Percentiles rank a stretch among this genome's conserved stretches.
These are phyloP conservation scores for Hofmannophila pseudospretella DNA, from an alignment of 2,888 invertebrate species.

Conservation along the genomic window DNA sequence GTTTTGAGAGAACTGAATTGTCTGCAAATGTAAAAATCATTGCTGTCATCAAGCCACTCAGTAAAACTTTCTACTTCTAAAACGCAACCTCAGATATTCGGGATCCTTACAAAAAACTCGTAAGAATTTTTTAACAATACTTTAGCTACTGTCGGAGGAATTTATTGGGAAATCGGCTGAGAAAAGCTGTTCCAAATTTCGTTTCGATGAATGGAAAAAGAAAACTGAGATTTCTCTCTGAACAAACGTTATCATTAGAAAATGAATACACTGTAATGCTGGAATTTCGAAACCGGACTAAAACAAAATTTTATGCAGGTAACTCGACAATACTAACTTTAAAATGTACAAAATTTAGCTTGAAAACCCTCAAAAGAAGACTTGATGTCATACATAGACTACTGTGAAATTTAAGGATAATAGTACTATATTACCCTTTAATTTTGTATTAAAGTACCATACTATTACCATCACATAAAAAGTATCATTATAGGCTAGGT, in stretches of 20 bases:
- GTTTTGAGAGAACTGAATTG: constrained; percentile 55
- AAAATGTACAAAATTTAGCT: no score
- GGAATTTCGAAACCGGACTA: no score
- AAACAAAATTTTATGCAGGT: no score
- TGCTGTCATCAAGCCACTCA: constrained; percentile 22
- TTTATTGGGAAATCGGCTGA: constrained; percentile 21
- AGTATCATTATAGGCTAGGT: no score
- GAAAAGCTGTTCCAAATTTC: constrained; percentile 31
- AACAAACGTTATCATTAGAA: constrained; percentile 23
- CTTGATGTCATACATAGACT: no score
- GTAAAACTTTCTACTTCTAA: constrained; percentile 4
- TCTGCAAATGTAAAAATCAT: constrained; percentile 51
- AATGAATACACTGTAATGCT: not conserved
- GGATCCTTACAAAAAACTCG: not conserved
- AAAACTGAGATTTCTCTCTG: no score
- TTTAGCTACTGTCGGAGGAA: constrained; percentile 24
- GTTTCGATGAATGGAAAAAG: constrained; percentile 41
- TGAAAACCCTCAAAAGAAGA: no score
- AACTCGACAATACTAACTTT: no score
- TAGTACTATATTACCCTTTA: no score
- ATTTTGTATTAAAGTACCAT: no score
- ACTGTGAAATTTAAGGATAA: no score
- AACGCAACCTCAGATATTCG: not conserved
- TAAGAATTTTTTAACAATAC: constrained; percentile 11
- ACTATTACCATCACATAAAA: no score